Conservation (phyloP, 1,140 invertebrate genomes). For the Heliconius eleuchia region DNA sequence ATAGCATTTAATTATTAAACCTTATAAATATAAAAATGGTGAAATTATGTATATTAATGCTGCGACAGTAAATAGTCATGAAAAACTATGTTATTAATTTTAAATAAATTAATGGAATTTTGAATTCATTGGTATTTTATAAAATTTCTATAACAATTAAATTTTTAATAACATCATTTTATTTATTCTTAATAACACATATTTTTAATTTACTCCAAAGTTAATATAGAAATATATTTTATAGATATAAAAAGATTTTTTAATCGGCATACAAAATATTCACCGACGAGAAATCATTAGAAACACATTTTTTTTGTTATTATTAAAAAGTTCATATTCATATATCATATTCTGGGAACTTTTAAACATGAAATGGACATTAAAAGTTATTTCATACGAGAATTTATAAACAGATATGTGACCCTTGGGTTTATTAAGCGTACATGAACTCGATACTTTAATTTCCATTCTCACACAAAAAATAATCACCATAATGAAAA, state of each 20-base stretch:
- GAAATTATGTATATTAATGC: too few relatives aligned
- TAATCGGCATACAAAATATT: too few relatives aligned
- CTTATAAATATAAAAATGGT: background rate
- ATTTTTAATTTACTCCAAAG: too few relatives aligned
- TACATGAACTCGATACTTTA: background rate
- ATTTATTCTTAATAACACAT: too few relatives aligned
- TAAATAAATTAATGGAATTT: background rate
- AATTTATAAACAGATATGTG: background rate
- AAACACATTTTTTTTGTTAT: background rate
- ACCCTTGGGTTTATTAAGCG: background rate
- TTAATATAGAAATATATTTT: too few relatives aligned
- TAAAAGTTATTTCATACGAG: background rate
- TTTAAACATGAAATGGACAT: background rate
- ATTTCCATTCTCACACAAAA: too few relatives aligned
- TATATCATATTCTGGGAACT: background rate
- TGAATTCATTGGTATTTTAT: background rate
- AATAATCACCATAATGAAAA: too few relatives aligned
- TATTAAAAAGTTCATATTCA: background rate
- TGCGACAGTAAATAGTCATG: background rate
- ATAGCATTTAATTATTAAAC: background rate
- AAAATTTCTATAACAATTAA: background rate
- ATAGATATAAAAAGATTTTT: too few relatives aligned
- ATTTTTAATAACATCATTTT: background rate
- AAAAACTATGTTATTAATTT: background rate
- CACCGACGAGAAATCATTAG: too few relatives aligned